Evolutionary conservation across 92 coral and sea anemone genomes (phyloP), one percentile per base, ranked within the genome.

Genomic region (Epizoanthus rinbou): DNA sequence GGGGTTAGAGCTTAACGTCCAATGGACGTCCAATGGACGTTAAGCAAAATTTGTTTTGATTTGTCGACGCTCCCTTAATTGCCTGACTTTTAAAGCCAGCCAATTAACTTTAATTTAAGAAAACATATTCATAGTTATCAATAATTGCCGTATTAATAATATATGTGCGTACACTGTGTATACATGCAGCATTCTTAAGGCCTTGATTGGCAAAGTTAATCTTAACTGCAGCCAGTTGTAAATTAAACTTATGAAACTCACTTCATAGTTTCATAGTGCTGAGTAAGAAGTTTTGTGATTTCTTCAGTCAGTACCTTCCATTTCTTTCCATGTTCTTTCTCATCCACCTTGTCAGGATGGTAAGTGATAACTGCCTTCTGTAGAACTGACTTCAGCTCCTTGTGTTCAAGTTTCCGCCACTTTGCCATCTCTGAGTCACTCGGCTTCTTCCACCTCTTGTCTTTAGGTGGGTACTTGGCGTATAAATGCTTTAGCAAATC

Each of bases 271-370:
- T 95, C 95, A 57, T 89, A 92, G 59, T 88, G 89, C 28, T 76
- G 43, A 64, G 85, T 87, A 18, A 95, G 73, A 71, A 88, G 71
- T 74, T 95, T 95, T 18, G 94, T 88, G 52, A 92, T 92, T 70
- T 95, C 98, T 64, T 91, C 97, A 21, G 92, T 84, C 41, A 95
- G 85, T 0, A 93, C 87, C 60, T 92, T 88, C 98, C 98, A 95
- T 7, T 92, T 92, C 84, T 72, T 90, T 1, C 98, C 98, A 69
- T 92, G 88, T 15, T 86, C 65, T 16, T 79, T 82, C 19, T 85
- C 93, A 62, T 89, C 82, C 7, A 93, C 89, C 59, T 87, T 86
- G 37, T 92, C 98, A 4, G 98, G 98, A 67, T 95, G 98, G 79
- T 95, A 95, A 53, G 74, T 86, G 39, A 70, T 67, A 19, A 92